These are phyloP conservation scores for Noctua janthina DNA, from an alignment of 2,888 invertebrate species.

Conservation along the genomic window DNA sequence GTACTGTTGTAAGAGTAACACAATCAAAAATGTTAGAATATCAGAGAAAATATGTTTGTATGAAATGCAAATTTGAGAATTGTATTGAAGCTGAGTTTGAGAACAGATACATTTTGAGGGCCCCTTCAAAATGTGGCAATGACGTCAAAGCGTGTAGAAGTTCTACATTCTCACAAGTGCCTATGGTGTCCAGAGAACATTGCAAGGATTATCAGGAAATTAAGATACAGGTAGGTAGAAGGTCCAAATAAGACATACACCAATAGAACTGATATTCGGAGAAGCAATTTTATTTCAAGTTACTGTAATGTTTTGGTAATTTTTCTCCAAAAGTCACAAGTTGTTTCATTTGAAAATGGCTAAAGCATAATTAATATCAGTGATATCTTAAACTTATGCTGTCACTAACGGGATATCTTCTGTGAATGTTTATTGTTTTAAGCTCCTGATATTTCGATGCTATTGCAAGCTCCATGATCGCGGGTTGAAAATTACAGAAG, in stretches of 20 bases:
- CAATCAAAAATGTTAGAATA: conserved; percentile 94
- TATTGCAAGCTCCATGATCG: too few relatives aligned
- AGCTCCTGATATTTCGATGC: too few relatives aligned
- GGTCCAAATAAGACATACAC: background rate
- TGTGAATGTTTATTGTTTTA: too few relatives aligned
- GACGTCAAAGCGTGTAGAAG: conserved; percentile 89
- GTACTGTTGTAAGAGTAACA: conserved; percentile 94
- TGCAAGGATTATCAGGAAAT: conserved; percentile 96
- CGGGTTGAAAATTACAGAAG: too few relatives aligned
- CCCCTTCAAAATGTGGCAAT: conserved; percentile 90
- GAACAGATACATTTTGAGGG: conserved; percentile 90
- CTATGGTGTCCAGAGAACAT: conserved; percentile 90
- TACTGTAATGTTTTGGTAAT: background rate
- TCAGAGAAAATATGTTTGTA: conserved; percentile 93
- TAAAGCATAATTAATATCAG: background rate
- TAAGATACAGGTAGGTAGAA: conserved; percentile 92
- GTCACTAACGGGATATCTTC: too few relatives aligned
- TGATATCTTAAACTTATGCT: background rate
- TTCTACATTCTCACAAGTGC: conserved; percentile 89
- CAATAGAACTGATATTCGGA: background rate
- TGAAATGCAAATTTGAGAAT: conserved; percentile 93
- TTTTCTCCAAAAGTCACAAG: background rate
- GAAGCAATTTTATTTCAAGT: background rate
- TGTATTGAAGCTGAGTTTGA: conserved; percentile 93
- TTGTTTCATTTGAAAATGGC: background rate